Evolutionary conservation across 92 coral and sea anemone genomes (phyloP).

Genomic region (Porites lobata): DNA sequence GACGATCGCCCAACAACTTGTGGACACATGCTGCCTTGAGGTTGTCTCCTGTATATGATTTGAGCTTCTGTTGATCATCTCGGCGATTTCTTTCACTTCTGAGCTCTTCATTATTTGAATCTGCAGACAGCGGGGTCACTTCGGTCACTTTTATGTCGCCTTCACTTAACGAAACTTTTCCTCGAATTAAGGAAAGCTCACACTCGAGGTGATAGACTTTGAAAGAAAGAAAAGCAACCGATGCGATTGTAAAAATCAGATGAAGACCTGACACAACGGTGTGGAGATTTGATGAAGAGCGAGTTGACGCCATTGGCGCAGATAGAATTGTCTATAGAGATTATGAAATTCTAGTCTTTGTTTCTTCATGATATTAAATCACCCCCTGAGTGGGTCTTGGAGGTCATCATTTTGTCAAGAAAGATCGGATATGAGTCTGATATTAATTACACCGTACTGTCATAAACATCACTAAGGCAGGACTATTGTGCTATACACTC

Average conservation of each 20-base stretch:
- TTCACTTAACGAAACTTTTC: not conserved
- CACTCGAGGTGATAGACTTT: slow-evolving; percentile 21
- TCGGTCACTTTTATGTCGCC: not conserved
- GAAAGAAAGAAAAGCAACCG: not conserved
- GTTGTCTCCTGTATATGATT: not conserved
- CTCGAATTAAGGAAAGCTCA: slow-evolving; percentile 19
- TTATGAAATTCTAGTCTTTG: too few species aligned
- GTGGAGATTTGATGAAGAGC: not conserved
- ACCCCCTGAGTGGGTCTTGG: too few species aligned
- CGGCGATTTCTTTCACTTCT: slow-evolving; percentile 8
- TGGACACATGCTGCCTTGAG: not conserved
- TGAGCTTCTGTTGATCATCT: not conserved
- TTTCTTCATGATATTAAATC: too few species aligned
- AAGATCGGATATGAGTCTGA: too few species aligned
- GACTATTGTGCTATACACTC: too few species aligned
- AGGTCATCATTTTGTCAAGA: too few species aligned
- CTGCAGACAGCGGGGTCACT: not conserved
- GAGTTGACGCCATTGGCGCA: not conserved
- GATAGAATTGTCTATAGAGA: too few species aligned
- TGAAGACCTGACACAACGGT: not conserved
- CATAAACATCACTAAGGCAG: too few species aligned
- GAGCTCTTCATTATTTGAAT: too few species aligned
- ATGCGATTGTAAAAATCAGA: slow-evolving; percentile 7
- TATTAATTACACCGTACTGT: too few species aligned
- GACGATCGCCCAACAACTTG: not conserved